Base-by-base conservation (phyloP, 1,140 invertebrate species). In the Euschistus heros region DNA sequence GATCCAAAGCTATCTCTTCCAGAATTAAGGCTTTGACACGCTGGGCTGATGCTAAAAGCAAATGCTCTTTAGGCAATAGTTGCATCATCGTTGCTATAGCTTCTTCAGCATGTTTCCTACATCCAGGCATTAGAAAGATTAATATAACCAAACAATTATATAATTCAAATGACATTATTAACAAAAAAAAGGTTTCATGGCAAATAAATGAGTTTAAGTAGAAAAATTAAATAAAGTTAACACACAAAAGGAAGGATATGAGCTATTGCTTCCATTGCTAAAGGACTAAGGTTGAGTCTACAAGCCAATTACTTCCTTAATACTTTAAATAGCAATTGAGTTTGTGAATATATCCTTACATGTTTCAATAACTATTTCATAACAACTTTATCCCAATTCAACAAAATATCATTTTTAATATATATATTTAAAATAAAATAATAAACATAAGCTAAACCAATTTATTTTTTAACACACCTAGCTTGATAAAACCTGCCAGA, bases 1-100 rank as follows among this genome's bases (percentile, higher is more conserved):
- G 86, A 75, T 94, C 91, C 42, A 95, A 80, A 0, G 92, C 92
- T 65, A 95, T 92, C 78, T 97, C 92, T 77, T 96, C 92, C 7
- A 96, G 74, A 59, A 97, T 91, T 50, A 97, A 77, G 0, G 92
- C 92, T 78, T 94, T 92, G 0, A 95, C 89, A 68, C 92, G 82
- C 74, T 92, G 92, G 1, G 90, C 89, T 46, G 90, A 92, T 0
- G 91, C 88, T 57, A 94, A 75, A 75, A 93, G 83, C 17, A 95
- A 75, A 74, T 95, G 90, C 72, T 93, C 85, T 20, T 78, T 74
- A 0, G 89, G 88, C 65, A 96, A 78, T 59, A 94, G 77, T 69
- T 84, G 80, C 70, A 85, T 81, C 77, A 94, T 86, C 54, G 92
- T 90, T 15, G 80, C 76, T 66, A 93, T 90, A n/a, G 92, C 89